These are phyloP conservation scores for Diaphora mendica DNA, from an alignment of 2,888 invertebrate genomes.

Conservation along the genomic window DNA sequence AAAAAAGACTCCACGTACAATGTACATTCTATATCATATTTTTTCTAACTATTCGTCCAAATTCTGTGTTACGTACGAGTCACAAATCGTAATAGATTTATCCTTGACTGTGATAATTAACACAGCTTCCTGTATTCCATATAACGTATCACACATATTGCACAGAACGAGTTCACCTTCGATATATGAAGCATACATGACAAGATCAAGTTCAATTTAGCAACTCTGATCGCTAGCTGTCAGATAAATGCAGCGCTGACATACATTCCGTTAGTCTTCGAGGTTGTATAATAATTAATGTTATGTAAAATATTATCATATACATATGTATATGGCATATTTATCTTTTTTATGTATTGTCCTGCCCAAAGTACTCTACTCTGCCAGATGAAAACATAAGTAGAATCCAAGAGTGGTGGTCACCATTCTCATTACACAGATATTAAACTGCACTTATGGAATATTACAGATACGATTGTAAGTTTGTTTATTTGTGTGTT, in stretches of 20 bases:
- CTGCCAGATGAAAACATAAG: no score
- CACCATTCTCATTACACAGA: no score
- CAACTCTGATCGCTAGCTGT: not conserved
- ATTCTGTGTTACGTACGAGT: no score
- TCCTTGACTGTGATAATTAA: not conserved
- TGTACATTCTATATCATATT: no score
- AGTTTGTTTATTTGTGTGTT: not conserved
- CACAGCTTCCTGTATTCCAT: not conserved
- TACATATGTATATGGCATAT: not conserved
- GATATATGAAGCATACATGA: not conserved
- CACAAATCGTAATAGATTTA: not conserved
- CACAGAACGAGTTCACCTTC: slow-evolving; percentile 7
- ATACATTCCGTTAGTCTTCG: not conserved
- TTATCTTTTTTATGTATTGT: no score
- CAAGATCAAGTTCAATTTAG: slow-evolving; percentile 18
- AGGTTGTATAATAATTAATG: slow-evolving; percentile 1
- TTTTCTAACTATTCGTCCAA: no score
- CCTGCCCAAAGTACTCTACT: no score
- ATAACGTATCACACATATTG: not conserved
- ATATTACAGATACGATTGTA: not conserved
- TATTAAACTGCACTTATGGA: no score
- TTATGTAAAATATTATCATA: not conserved
- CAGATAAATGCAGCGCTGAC: slow-evolving; percentile 4
- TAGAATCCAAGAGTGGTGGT: no score
- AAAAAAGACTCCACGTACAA: no score